These are phyloP conservation scores for Montipora foliosa DNA, from an alignment of 64 coral and sea anemone species.

Conservation along the genomic window DNA sequence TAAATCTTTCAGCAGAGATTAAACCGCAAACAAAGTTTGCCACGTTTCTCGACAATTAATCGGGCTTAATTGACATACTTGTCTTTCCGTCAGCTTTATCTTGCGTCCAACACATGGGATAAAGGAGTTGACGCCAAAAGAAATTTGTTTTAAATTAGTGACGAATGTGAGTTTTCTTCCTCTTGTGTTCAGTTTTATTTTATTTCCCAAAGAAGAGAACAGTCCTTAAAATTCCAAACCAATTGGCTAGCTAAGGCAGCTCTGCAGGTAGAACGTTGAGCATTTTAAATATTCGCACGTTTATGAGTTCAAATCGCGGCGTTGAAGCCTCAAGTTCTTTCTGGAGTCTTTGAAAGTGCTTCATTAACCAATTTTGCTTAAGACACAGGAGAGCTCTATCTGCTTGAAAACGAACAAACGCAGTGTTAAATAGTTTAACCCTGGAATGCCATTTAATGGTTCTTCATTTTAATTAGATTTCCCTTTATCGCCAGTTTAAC, in stretches of 20 bases:
- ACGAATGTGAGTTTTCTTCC: not conserved
- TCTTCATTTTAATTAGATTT: not conserved
- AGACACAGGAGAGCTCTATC: no score
- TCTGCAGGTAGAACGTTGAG: no score
- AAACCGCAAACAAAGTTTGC: not conserved
- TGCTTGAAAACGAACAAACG: no score
- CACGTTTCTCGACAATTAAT: not conserved
- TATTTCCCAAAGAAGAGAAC: no score
- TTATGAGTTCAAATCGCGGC: no score
- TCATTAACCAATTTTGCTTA: no score
- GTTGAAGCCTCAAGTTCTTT: no score
- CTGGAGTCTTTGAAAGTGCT: no score
- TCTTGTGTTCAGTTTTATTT: no score
- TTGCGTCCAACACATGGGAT: conserved; percentile 10
- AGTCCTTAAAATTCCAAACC: no score
- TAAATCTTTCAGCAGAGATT: conserved; percentile 4
- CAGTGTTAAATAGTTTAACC: not conserved
- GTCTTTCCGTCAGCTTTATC: conserved; percentile 5
- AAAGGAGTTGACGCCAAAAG: not conserved
- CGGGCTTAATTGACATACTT: not conserved
- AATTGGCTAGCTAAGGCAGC: no score
- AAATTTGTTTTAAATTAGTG: not conserved
- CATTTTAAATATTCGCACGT: no score
- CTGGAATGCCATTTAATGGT: not conserved
- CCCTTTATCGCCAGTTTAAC: not conserved